These are phyloP conservation scores for Melanostoma scalare DNA, from an alignment of 2,888 invertebrate genomes.

Conservation along the genomic window DNA sequence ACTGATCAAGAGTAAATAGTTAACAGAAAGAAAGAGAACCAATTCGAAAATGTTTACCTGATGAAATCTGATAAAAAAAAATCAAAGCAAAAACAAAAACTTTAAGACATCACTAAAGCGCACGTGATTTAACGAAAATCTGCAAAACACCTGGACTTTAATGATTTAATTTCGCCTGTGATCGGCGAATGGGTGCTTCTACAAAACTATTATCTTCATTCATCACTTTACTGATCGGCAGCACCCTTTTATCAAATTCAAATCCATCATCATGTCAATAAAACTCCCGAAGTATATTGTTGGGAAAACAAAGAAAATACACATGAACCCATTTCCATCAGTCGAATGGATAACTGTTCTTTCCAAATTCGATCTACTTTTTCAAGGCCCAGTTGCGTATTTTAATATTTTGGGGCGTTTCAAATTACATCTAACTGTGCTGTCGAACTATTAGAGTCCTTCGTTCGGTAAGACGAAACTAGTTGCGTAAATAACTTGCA, in stretches of 20 bases:
- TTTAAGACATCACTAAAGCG: background rate
- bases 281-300: slow-evolving; percentile 7
- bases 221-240: slow-evolving; percentile 22
- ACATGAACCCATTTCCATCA: slow-evolving; percentile 46
- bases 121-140: slow-evolving; percentile 23
- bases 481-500: slow-evolving; percentile 51
- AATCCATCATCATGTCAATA: slow-evolving; percentile 49
- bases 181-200: slow-evolving; percentile 13
- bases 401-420: slow-evolving; percentile 75
- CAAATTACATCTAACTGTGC: slow-evolving; percentile 76
- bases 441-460: slow-evolving; percentile 22
- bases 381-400: slow-evolving; percentile 37
- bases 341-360: slow-evolving; percentile 51
- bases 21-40: no score
- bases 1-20: no score
- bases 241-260: slow-evolving; percentile 63
- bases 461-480: slow-evolving; percentile 53
- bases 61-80: background rate
- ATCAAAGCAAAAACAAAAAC: background rate
- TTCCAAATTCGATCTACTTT: slow-evolving; percentile 46
- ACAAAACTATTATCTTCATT: slow-evolving; percentile 13
- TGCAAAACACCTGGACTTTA: slow-evolving; percentile 61
- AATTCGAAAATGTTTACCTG: no score
- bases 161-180: slow-evolving; percentile 33
- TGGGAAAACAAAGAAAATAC: slow-evolving; percentile 22